Percentiles rank a stretch among this genome's conserved stretches.
Evolutionary conservation across 2,113 vertebrate genomes (phyloP).

Genomic region (Hyaena hyaena): DNA sequence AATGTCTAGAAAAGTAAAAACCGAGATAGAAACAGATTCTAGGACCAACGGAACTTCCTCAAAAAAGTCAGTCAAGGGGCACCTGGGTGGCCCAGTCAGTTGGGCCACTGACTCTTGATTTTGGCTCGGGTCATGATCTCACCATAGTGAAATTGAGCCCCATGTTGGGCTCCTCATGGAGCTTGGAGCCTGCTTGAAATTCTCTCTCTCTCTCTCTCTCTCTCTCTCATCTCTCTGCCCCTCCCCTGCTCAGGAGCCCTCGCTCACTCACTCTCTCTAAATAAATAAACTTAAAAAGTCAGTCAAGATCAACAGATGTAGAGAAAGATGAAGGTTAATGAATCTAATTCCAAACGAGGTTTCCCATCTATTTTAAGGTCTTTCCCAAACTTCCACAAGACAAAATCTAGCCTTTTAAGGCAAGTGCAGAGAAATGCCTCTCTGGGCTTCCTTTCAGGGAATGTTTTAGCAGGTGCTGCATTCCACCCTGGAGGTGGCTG

Average conservation of each 20-base stretch:
- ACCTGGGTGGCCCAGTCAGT: too few relatives aligned
- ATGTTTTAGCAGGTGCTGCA: slow-evolving; percentile 53
- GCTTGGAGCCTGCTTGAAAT: too few relatives aligned
- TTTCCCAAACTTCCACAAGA: slow-evolving; percentile 38
- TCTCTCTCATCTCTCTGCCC: too few relatives aligned
- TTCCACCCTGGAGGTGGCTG: slow-evolving; percentile 54
- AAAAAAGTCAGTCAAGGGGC: not conserved
- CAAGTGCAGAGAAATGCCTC: slow-evolving; percentile 58
- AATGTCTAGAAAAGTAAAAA: slow-evolving; percentile 43
- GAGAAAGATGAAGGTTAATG: slow-evolving; percentile 44
- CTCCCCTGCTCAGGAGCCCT: too few relatives aligned
- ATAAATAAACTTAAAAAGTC: not conserved
- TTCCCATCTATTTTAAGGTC: slow-evolving; percentile 63
- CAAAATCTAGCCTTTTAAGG: slow-evolving; percentile 72
- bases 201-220: too few relatives aligned
- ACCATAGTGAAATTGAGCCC: too few relatives aligned
- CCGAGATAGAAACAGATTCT: not conserved
- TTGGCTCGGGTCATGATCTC: too few relatives aligned
- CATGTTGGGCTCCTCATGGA: too few relatives aligned
- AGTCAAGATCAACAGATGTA: not conserved
- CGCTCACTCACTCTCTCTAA: too few relatives aligned
- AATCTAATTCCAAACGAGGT: slow-evolving; percentile 37
- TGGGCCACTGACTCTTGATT: too few relatives aligned
- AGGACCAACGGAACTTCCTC: not conserved
- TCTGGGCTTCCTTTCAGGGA: slow-evolving; percentile 26